These are phyloP conservation scores for Apus apus DNA, from an alignment of 2,113 vertebrate genomes.

Conservation along the genomic window DNA sequence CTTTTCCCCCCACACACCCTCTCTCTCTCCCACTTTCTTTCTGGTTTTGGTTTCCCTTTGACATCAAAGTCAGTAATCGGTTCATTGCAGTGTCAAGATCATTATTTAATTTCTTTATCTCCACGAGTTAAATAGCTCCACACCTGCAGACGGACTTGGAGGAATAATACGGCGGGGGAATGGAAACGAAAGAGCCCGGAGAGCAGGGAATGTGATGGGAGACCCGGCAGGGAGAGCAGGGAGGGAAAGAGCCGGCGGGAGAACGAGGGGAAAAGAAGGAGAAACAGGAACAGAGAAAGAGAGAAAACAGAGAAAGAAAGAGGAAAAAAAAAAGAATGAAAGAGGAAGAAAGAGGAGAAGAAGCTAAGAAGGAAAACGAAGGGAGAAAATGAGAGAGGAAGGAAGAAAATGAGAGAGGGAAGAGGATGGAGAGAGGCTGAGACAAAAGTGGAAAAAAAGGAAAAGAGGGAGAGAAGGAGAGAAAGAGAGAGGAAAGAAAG, in stretches of 20 bases:
- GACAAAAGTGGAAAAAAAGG: background rate
- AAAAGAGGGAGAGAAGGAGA: background rate
- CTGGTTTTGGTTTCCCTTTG: constrained; percentile 69
- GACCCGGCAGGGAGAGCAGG: background rate
- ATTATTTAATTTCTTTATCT: constrained; percentile 72
- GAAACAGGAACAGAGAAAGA: background rate
- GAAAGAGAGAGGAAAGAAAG: background rate
- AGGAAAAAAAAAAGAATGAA: no score
- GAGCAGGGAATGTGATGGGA: background rate
- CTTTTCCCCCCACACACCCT: constrained; percentile 17
- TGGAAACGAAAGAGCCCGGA: background rate
- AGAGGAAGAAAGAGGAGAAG: background rate
- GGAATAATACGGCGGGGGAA: background rate
- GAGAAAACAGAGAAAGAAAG: no score
- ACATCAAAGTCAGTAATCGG: constrained; percentile 86
- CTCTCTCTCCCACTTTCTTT: constrained; percentile 45
- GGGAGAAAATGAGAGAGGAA: no score
- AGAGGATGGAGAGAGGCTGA: background rate
- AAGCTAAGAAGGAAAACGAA: no score
- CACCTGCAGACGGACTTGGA: constrained; percentile 20
- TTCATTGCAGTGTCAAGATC: constrained; percentile 80
- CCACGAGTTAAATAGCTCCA: constrained; percentile 58
- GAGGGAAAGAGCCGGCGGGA: no score
- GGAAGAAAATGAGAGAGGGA: no score
- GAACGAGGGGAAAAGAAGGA: background rate